Evolutionary conservation across 2,888 invertebrate species (phyloP).

Genomic region (Dicranocentrus wangi): DNA sequence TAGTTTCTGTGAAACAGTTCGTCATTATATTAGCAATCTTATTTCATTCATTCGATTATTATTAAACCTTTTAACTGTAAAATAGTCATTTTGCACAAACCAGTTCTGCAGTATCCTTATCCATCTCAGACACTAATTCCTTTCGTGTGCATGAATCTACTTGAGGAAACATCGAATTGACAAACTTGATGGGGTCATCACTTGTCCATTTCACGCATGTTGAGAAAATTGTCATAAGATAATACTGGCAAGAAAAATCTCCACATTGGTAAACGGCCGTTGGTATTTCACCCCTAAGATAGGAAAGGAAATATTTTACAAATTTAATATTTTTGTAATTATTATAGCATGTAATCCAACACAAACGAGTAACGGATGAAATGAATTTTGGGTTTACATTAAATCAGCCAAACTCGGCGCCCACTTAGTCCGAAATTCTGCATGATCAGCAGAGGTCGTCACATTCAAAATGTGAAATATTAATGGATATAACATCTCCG

Average conservation of each 20-base stretch:
- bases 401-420: neutral
- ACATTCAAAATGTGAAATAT: slow-evolving; percentile 37
- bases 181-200: neutral
- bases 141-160: slow-evolving; percentile 15
- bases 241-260: slow-evolving; percentile 55
- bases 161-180: slow-evolving; percentile 31
- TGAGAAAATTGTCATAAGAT: slow-evolving; percentile 25
- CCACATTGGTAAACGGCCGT: slow-evolving; percentile 30
- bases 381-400: too few relatives aligned
- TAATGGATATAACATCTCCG: slow-evolving; percentile 28
- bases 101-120: neutral
- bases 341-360: neutral
- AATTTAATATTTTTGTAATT: neutral
- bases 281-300: slow-evolving; percentile 17
- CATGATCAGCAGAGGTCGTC: neutral
- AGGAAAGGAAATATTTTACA: neutral
- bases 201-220: slow-evolving; percentile 38
- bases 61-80: neutral
- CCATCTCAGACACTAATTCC: slow-evolving; percentile 10
- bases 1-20: neutral
- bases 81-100: neutral
- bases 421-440: slow-evolving; percentile 33
- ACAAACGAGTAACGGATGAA: neutral
- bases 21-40: neutral
- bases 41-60: neutral